These are phyloP conservation scores for Cydia splendana DNA, from an alignment of 1,140 invertebrate genomes.

Conservation along the genomic window DNA sequence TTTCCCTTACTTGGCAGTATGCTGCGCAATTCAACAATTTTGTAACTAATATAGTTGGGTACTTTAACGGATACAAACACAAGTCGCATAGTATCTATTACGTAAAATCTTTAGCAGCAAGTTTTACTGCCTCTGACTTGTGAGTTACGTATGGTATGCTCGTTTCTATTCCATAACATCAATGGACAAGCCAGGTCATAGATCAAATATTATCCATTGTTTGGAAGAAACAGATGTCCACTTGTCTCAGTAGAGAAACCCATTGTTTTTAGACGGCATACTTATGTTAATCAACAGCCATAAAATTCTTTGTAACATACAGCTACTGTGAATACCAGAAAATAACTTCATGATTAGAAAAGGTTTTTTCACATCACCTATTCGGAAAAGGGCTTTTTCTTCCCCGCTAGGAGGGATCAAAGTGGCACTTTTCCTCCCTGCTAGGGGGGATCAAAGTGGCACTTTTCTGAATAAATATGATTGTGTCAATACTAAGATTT, in stretches of 20 bases:
- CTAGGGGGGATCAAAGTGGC: no score
- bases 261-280: not conserved
- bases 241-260: slow-evolving; percentile 2
- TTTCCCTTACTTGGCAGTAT: no score
- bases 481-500: no score
- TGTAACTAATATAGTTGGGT: no score
- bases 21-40: no score
- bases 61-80: no score
- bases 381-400: no score
- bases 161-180: not conserved
- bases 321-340: not conserved
- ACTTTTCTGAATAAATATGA: no score
- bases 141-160: not conserved
- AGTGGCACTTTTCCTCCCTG: no score
- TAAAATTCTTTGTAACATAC: not conserved
- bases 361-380: no score
- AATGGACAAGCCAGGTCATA: not conserved
- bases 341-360: not conserved
- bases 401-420: no score
- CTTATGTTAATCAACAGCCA: not conserved
- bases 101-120: not conserved
- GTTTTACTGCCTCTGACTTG: not conserved
- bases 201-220: slow-evolving; percentile 12
- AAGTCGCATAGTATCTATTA: no score
- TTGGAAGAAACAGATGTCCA: not conserved